Evolutionary conservation across 2,113 vertebrate genomes (phyloP).

Genomic region (Geococcyx californianus): DNA sequence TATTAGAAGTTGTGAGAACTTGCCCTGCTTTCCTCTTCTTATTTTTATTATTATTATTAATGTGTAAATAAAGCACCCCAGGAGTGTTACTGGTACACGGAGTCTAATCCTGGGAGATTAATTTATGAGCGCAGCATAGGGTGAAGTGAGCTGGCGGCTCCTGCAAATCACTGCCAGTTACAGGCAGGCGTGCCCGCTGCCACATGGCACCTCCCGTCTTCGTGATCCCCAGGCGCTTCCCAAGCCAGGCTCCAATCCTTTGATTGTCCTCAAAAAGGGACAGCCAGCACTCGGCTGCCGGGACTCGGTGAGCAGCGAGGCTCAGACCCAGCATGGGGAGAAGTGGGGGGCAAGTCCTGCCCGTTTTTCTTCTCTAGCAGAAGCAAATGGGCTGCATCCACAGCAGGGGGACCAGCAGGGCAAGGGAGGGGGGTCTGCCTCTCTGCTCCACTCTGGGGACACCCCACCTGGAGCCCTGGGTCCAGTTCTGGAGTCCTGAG

Average conservation of each 20-base stretch:
- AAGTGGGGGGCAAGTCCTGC: too few species aligned
- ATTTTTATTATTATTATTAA: conserved; percentile 23
- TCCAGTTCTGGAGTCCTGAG: too few species aligned
- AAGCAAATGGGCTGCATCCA: too few species aligned
- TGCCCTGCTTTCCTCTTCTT: conserved; percentile 50
- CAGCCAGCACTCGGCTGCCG: background rate
- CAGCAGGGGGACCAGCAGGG: too few species aligned
- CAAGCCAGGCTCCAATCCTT: background rate
- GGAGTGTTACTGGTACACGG: conserved; percentile 36
- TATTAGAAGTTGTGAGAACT: conserved; percentile 62
- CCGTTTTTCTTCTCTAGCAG: too few species aligned
- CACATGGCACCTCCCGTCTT: background rate
- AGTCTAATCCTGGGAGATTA: conserved; percentile 52
- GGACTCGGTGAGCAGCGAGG: background rate
- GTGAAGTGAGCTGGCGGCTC: background rate
- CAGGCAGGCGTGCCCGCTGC: background rate
- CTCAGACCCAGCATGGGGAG: background rate
- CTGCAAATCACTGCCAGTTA: conserved; percentile 13
- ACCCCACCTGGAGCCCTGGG: too few species aligned
- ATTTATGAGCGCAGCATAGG: conserved; percentile 38
- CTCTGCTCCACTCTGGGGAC: too few species aligned
- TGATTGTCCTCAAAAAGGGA: background rate
- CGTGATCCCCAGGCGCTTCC: background rate
- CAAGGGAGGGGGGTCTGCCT: too few species aligned
- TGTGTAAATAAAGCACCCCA: conserved; percentile 48